Percentiles rank a stretch among this genome's conserved stretches.
Conservation (phyloP, 1,140 invertebrate species). For the Uloborus diversus region DNA sequence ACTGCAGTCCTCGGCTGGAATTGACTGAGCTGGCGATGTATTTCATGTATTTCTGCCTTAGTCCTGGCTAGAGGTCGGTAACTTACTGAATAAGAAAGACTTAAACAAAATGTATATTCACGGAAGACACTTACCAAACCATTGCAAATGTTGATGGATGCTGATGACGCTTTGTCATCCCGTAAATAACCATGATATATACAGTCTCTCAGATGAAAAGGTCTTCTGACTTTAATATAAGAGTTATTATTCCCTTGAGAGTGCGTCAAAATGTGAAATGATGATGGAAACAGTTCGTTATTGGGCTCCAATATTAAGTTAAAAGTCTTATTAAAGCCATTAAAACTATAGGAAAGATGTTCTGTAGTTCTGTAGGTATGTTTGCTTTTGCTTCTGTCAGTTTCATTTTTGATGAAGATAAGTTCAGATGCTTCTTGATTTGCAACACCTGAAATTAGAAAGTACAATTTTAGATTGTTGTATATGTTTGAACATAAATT, state of each 20-base stretch:
- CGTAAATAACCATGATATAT: slow-evolving; percentile 9
- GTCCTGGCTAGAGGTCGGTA: too few species aligned
- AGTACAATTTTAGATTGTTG: neutral
- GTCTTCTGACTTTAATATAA: neutral
- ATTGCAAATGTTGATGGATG: neutral
- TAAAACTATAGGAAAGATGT: slow-evolving; percentile 15
- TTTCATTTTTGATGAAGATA: slow-evolving; percentile 1
- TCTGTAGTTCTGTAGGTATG: neutral
- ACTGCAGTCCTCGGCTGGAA: too few species aligned
- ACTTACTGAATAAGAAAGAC: too few species aligned
- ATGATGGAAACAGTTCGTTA: neutral
- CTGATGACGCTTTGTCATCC: slow-evolving; percentile 6
- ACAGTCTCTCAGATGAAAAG: neutral
- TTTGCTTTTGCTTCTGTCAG: too few species aligned
- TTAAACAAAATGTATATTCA: too few species aligned
- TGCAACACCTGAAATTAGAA: slow-evolving; percentile 16
- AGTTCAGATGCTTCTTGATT: neutral
- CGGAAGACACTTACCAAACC: slow-evolving; percentile 30
- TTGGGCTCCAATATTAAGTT: neutral
- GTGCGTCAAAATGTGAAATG: slow-evolving; percentile 16
- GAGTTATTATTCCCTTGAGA: neutral
- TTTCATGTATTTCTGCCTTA: too few species aligned
- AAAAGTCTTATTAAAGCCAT: slow-evolving; percentile 15
- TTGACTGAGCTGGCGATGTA: too few species aligned
- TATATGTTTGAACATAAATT: neutral